A percentile compares a stretch with the other conserved stretches of the same genome.
Evolutionary conservation across 2,888 invertebrate species (phyloP).

Genomic region (Catocala fraxini): DNA sequence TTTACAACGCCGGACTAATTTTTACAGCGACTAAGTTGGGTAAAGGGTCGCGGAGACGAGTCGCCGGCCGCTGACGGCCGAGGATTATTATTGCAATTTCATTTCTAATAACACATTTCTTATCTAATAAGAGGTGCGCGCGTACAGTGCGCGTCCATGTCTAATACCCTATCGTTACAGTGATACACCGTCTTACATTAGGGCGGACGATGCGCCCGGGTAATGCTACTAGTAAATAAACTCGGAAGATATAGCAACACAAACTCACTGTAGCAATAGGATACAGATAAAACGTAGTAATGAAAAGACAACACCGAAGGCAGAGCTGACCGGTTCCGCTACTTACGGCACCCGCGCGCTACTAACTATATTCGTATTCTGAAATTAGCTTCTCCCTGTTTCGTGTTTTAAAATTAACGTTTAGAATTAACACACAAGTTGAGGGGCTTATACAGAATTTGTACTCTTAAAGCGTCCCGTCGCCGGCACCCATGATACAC

Average conservation of each 20-base stretch:
- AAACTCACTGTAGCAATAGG: constrained; percentile 84
- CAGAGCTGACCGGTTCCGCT: constrained; percentile 73
- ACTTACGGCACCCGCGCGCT: constrained; percentile 71
- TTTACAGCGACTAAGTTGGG: constrained; percentile 79
- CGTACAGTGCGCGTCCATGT: constrained; percentile 71
- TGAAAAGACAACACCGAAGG: constrained; percentile 84
- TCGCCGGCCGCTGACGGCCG: constrained; percentile 48
- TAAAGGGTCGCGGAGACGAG: constrained; percentile 61
- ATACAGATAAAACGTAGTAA: constrained; percentile 74
- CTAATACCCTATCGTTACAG: constrained; percentile 83
- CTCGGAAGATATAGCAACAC: constrained; percentile 75
- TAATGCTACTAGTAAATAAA: constrained; percentile 59
- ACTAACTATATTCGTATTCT: constrained; percentile 62
- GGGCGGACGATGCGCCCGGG: constrained; percentile 34
- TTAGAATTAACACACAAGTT: constrained; percentile 82
- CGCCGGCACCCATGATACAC: constrained; percentile 65
- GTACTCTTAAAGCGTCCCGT: constrained; percentile 89
- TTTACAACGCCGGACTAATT: constrained; percentile 83
- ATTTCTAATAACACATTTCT: constrained; percentile 85
- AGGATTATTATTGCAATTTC: constrained; percentile 73
- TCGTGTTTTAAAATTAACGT: constrained; percentile 78
- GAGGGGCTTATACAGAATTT: constrained; percentile 91
- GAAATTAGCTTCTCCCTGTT: constrained; percentile 77
- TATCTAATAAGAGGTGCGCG: constrained; percentile 79
- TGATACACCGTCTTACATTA: constrained; percentile 57